Evolutionary conservation across 2,888 invertebrate genomes (phyloP).

Genomic region (Achlya flavicornis): DNA sequence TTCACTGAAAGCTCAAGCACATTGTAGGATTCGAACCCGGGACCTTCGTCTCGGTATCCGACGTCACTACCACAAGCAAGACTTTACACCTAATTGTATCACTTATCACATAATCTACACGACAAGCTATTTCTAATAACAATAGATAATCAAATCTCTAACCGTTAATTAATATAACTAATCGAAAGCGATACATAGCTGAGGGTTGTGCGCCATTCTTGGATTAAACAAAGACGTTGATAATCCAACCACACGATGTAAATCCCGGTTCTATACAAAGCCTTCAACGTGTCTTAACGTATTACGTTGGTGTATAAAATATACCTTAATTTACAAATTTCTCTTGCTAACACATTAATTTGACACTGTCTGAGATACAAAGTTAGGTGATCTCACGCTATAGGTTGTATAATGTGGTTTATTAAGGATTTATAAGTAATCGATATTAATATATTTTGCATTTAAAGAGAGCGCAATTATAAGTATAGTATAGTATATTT

Average conservation of each 20-base stretch:
- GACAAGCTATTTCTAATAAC: conserved; percentile 22
- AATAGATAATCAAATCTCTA: conserved; percentile 27
- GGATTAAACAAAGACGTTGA: conserved; percentile 24
- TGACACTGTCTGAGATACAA: no score
- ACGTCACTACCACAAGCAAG: no score
- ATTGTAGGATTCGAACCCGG: no score
- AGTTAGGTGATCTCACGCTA: no score
- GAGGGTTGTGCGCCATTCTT: conserved; percentile 25
- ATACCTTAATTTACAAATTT: conserved; percentile 12
- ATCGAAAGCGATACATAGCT: conserved; percentile 19
- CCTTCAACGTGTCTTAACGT: conserved; percentile 24
- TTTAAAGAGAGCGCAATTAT: no score
- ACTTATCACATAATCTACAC: conserved; percentile 16
- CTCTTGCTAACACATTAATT: neutral
- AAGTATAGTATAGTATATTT: no score
- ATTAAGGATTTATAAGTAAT: no score
- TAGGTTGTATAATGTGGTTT: no score
- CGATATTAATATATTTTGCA: no score
- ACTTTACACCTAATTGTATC: no score
- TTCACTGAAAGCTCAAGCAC: no score
- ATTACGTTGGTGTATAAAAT: conserved; percentile 9
- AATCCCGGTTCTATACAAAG: conserved; percentile 29
- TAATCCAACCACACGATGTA: conserved; percentile 27
- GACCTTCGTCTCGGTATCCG: no score
- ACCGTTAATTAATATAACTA: conserved; percentile 29